These are phyloP conservation scores for Catostomus latipinnis DNA, from an alignment of 2,797 vertebrate genomes.

Conservation along the genomic window DNA sequence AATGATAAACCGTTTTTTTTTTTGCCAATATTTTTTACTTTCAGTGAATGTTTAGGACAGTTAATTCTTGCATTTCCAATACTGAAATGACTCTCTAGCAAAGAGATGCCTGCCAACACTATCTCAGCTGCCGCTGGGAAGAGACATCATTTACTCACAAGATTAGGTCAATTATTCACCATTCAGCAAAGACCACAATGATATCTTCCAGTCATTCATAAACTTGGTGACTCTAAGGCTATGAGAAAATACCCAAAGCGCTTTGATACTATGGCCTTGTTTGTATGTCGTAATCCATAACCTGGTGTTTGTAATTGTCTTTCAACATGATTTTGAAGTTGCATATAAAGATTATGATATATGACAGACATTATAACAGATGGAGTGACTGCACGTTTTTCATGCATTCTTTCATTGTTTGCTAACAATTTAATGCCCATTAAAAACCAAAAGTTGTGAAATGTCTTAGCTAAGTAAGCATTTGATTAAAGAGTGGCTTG, in stretches of 20 bases:
- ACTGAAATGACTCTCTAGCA: neutral
- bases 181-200: neutral
- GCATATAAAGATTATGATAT: neutral
- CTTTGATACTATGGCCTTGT: neutral
- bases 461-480: too few species aligned
- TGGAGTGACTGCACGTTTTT: too few species aligned
- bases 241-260: neutral
- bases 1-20: neutral
- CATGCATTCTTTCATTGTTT: neutral
- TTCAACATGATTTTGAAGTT: neutral
- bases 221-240: neutral
- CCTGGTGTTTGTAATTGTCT: neutral
- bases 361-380: neutral
- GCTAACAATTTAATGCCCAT: neutral
- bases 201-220: neutral
- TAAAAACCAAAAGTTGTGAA: neutral
- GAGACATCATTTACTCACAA: neutral
- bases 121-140: neutral
- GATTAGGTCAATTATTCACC: neutral
- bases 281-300: neutral
- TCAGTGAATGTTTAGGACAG: neutral
- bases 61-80: neutral
- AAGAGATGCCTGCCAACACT: neutral
- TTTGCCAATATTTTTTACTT: neutral
- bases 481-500: neutral